A percentile compares a stretch with the other conserved stretches of the same genome.
phyloP scores from a whole-genome alignment of 2,888 invertebrate species.

The Bembecia ichneumoniformis region DNA sequence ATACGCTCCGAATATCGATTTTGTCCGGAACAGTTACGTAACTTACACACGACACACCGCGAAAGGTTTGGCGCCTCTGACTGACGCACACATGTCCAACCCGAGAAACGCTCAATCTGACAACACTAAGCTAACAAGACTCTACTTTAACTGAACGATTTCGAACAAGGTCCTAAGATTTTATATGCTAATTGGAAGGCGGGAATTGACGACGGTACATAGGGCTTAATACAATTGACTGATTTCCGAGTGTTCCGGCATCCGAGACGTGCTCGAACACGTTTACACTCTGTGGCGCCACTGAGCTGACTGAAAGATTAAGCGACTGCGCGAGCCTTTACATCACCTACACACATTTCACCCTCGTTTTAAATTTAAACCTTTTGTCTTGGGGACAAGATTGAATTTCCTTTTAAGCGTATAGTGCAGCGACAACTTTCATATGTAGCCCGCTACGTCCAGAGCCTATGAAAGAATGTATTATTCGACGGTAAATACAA shows the following conservation, averaged over 20 bases:
- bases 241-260: conserved; percentile 12
- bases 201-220: conserved; percentile 16
- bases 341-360: conserved; percentile 21
- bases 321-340: conserved; percentile 50
- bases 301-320: conserved; percentile 42
- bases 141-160: background rate
- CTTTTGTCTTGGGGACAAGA: background rate
- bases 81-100: background rate
- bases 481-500: background rate
- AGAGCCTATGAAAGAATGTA: background rate
- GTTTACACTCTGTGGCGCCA: conserved; percentile 53
- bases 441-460: background rate
- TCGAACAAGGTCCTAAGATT: background rate
- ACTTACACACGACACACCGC: conserved; percentile 45
- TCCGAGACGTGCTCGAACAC: conserved; percentile 24
- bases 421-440: background rate
- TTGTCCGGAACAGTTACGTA: conserved; percentile 65
- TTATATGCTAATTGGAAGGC: conserved; percentile 13
- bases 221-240: conserved; percentile 22
- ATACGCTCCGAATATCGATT: conserved; percentile 66
- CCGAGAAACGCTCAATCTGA: background rate
- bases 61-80: conserved; percentile 16
- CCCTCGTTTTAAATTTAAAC: background rate
- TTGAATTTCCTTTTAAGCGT: background rate
- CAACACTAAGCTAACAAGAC: background rate